Evolutionary conservation across 2,113 vertebrate genomes (phyloP).

Genomic region (Gallinago jamesoni): DNA sequence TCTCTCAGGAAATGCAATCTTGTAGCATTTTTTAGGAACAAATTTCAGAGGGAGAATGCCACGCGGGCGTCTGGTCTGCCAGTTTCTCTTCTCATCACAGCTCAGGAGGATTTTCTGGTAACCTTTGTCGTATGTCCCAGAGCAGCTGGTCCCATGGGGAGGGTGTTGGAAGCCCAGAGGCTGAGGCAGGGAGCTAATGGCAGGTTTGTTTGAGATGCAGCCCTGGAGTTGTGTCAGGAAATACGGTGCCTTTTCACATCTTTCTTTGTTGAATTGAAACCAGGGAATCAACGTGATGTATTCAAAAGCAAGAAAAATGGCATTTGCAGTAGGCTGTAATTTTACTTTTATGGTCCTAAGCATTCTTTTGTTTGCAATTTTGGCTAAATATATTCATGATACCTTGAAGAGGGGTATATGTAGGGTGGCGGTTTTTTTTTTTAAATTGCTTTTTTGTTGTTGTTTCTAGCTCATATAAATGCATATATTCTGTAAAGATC

Average conservation of each 20-base stretch:
- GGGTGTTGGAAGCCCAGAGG: neutral
- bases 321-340: neutral
- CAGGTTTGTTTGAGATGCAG: neutral
- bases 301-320: neutral
- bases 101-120: neutral
- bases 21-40: neutral
- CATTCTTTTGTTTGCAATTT: neutral
- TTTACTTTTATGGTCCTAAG: neutral
- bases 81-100: neutral
- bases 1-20: neutral
- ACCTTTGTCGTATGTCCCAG: fast-evolving
- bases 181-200: neutral
- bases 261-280: neutral
- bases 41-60: neutral
- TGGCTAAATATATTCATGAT: neutral
- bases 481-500: neutral
- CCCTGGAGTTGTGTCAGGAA: neutral
- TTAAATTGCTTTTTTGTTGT: neutral
- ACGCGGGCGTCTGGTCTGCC: fast-evolving
- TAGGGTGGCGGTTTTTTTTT: neutral
- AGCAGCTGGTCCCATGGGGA: neutral
- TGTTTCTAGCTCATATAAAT: neutral
- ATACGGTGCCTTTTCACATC: neutral
- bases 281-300: neutral
- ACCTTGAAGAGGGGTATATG: neutral